A percentile compares a stretch with the other conserved stretches of the same genome.
phyloP scores from a whole-genome alignment of 2,888 invertebrate genomes.

The Rutpela maculata region DNA sequence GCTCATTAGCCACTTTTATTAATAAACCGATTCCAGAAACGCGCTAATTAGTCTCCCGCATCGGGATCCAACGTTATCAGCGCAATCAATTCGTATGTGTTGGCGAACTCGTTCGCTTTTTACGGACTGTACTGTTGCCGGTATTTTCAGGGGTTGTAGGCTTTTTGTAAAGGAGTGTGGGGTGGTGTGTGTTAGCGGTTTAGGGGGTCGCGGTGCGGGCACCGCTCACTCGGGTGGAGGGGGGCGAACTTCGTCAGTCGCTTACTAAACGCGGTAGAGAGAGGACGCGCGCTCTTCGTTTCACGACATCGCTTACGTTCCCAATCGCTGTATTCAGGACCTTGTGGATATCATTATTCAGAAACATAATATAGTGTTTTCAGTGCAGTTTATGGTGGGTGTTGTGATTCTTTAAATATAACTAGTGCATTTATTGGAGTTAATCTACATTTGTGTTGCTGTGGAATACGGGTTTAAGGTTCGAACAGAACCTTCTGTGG shows the following conservation, averaged over 20 bases:
- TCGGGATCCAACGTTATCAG: conserved; percentile 46
- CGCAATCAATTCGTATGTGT: conserved; percentile 61
- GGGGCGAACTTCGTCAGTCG: conserved; percentile 66
- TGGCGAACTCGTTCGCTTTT: conserved; percentile 31
- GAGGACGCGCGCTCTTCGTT: conserved; percentile 57
- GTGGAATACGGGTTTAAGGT: conserved; percentile 32
- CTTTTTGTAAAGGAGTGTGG: conserved; percentile 69
- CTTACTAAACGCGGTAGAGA: conserved; percentile 65
- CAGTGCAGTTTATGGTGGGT: conserved; percentile 33
- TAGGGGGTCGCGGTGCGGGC: conserved; percentile 63
- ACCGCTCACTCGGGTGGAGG: conserved; percentile 48
- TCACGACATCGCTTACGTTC: conserved; percentile 29
- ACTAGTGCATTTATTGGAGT: conserved; percentile 18
- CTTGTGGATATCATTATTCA: conserved; percentile 14
- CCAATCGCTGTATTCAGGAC: background rate
- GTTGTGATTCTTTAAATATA: conserved; percentile 18
- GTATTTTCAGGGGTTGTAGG: conserved; percentile 73
- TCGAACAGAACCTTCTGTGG: conserved; percentile 24
- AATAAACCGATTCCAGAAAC: conserved; percentile 59
- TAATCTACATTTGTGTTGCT: background rate
- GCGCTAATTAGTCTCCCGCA: conserved; percentile 58
- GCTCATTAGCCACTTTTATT: conserved; percentile 61
- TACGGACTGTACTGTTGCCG: conserved; percentile 59
- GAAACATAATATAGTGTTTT: conserved; percentile 10
- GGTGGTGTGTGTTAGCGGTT: conserved; percentile 73